A percentile compares a stretch with the other conserved stretches of the same genome.
Conservation (phyloP, 2,888 invertebrate genomes). For the Caenorhabditis angaria region DNA sequence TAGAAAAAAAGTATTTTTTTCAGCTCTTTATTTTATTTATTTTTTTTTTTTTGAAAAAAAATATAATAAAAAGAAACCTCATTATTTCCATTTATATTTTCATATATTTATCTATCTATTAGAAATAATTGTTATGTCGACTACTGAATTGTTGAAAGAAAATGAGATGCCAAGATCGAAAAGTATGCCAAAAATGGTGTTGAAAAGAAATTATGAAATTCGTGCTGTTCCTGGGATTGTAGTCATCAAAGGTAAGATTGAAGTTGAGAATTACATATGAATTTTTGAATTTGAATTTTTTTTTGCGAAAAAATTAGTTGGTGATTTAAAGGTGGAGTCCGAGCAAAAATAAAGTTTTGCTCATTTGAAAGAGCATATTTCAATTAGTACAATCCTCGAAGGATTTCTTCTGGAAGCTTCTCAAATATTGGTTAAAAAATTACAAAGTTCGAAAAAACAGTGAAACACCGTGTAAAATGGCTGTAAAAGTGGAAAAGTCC, state of each 20-base stretch:
- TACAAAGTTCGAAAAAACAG: too few relatives aligned
- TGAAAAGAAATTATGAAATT: conserved; percentile 38
- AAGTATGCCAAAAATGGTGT: conserved; percentile 36
- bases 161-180: conserved; percentile 22
- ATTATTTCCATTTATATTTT: background rate
- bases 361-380: too few relatives aligned
- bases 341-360: background rate
- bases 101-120: background rate
- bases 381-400: too few relatives aligned
- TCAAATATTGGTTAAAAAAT: too few relatives aligned
- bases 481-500: too few relatives aligned
- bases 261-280: conserved; percentile 11
- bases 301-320: background rate
- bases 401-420: too few relatives aligned
- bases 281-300: background rate
- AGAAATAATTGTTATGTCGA: conserved; percentile 2
- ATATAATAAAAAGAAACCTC: background rate
- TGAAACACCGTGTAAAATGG: too few relatives aligned
- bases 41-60: conserved; percentile 2
- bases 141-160: background rate
- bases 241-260: conserved; percentile 31
- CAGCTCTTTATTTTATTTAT: background rate
- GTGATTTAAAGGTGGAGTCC: too few relatives aligned
- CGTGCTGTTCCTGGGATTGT: conserved; percentile 35
- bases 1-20: background rate